These are phyloP conservation scores for Cyclina sinensis DNA, from an alignment of 1,140 invertebrate genomes.

Conservation along the genomic window DNA sequence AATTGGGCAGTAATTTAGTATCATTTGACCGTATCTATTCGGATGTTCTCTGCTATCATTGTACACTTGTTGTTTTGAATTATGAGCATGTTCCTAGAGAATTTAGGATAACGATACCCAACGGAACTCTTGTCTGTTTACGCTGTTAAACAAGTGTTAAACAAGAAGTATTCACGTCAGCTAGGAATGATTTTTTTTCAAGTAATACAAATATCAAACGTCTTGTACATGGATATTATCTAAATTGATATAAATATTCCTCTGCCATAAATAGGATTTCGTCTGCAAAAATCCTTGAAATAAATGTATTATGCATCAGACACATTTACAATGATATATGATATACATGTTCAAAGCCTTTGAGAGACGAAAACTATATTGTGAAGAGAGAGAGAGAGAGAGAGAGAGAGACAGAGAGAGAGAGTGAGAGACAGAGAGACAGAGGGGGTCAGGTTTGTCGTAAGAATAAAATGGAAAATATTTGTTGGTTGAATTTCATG, in stretches of 20 bases:
- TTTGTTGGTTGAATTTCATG: no score
- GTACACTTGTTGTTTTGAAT: slow-evolving; percentile 51
- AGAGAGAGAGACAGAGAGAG: no score
- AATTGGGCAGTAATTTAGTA: slow-evolving; percentile 19
- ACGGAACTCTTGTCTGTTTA: slow-evolving; percentile 11
- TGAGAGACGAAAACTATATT: no score
- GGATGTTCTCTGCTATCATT: not conserved
- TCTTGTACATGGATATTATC: not conserved
- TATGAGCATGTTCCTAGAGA: slow-evolving; percentile 8
- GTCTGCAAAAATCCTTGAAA: not conserved
- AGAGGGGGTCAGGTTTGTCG: no score
- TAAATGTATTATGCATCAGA: not conserved
- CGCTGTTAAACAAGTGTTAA: slow-evolving; percentile 17
- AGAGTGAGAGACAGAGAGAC: no score
- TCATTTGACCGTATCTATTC: slow-evolving; percentile 46
- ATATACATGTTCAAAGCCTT: no score
- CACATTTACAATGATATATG: no score
- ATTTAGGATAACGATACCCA: slow-evolving; percentile 14
- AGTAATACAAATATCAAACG: slow-evolving; percentile 1
- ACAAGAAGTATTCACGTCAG: slow-evolving; percentile 4
- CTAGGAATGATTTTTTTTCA: not conserved
- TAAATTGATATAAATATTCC: not conserved
- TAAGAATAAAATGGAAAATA: no score
- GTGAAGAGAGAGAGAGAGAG: no score
- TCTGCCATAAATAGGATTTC: not conserved